Evolutionary conservation across 2,888 invertebrate genomes (phyloP).

Genomic region (Parnassius apollo): DNA sequence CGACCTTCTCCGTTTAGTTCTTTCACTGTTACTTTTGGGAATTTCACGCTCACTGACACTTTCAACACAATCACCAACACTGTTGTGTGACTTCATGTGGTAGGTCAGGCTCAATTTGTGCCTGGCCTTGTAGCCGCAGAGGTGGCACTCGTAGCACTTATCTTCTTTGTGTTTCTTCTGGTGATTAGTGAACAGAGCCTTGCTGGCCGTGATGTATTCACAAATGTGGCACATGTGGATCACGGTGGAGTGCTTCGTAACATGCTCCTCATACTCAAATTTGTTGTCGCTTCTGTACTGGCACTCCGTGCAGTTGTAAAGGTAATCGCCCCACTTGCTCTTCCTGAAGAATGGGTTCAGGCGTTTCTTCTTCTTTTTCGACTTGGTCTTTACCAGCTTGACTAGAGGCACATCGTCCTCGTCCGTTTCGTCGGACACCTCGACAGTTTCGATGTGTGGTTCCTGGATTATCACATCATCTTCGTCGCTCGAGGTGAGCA

Average conservation of each 20-base stretch:
- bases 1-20: too few species aligned
- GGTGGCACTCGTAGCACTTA: constrained; percentile 51
- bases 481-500: constrained; percentile 68
- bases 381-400: constrained; percentile 41
- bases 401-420: constrained; percentile 65
- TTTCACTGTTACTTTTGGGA: not conserved
- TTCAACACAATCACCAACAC: not conserved
- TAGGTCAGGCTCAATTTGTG: constrained; percentile 62
- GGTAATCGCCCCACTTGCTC: constrained; percentile 38
- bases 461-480: constrained; percentile 69
- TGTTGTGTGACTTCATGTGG: constrained; percentile 53
- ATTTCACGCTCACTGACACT: constrained; percentile 14
- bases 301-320: constrained; percentile 53
- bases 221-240: constrained; percentile 54
- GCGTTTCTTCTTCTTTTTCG: not conserved
- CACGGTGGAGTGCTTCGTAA: constrained; percentile 30
- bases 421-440: constrained; percentile 64
- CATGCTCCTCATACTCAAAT: constrained; percentile 14
- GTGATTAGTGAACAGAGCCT: constrained; percentile 46
- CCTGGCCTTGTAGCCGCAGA: constrained; percentile 54
- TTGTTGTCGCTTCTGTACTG: constrained; percentile 34
- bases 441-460: constrained; percentile 64
- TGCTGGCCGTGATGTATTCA: constrained; percentile 52
- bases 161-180: constrained; percentile 52
- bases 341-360: constrained; percentile 20